Conservation (phyloP, 2,113 vertebrate genomes). For the Apus apus region DNA sequence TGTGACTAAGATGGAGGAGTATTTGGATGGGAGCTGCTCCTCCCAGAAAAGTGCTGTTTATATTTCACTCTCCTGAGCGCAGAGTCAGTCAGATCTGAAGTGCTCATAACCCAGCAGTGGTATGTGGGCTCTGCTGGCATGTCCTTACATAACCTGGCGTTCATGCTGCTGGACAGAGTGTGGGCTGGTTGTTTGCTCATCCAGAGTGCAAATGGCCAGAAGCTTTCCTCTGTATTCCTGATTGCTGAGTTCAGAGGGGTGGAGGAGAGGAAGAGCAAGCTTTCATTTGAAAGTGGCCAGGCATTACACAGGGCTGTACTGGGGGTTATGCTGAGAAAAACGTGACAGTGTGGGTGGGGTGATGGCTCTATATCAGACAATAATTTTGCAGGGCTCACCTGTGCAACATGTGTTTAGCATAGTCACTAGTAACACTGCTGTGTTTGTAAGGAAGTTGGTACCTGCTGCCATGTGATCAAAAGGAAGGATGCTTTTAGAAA, state of each 20-base stretch:
- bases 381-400: background rate
- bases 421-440: background rate
- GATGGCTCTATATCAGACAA: background rate
- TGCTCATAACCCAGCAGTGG: background rate
- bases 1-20: conserved; percentile 48
- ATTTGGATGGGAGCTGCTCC: conserved; percentile 32
- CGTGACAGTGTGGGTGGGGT: background rate
- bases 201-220: fast-evolving
- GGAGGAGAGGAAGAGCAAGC: background rate
- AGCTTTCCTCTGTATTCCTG: conserved; percentile 5
- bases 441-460: conserved; percentile 15
- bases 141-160: conserved; percentile 18
- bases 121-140: background rate
- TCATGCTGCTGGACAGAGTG: background rate
- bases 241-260: conserved; percentile 15
- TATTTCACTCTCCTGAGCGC: conserved; percentile 37
- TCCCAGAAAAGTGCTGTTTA: conserved; percentile 48
- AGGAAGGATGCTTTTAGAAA: conserved; percentile 39
- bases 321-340: background rate
- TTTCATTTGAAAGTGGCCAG: background rate
- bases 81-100: background rate
- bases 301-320: background rate
- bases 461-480: conserved; percentile 44
- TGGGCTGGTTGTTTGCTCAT: conserved; percentile 34
- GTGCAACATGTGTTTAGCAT: background rate